These are phyloP conservation scores for Meganola albula DNA, from an alignment of 2,888 invertebrate species.

Conservation along the genomic window DNA sequence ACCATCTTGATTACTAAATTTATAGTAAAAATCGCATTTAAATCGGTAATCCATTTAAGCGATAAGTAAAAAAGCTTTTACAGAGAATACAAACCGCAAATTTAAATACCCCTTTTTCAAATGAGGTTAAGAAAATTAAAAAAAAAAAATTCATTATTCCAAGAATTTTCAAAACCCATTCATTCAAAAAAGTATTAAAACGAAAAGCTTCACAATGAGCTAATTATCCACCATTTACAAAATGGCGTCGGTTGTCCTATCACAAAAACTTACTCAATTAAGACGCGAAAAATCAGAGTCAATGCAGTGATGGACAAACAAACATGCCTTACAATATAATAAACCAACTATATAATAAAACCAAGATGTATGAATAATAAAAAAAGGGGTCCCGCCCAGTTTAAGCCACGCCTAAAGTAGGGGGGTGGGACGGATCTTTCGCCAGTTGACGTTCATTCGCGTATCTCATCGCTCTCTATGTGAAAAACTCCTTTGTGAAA, in stretches of 20 bases:
- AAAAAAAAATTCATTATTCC: too few relatives aligned
- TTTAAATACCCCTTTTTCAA: too few relatives aligned
- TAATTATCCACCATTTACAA: too few relatives aligned
- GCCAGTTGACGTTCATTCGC: conserved; percentile 64
- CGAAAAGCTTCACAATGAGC: too few relatives aligned
- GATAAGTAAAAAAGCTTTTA: too few relatives aligned
- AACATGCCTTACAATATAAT: conserved; percentile 69
- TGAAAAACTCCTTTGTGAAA: conserved; percentile 31
- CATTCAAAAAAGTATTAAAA: too few relatives aligned
- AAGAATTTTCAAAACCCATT: conserved; percentile 14
- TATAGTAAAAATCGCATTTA: too few relatives aligned
- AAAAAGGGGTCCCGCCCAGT: conserved; percentile 50
- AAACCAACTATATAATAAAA: conserved; percentile 58
- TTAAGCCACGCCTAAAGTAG: conserved; percentile 47
- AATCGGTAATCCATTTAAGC: too few relatives aligned
- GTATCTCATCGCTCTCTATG: conserved; percentile 44
- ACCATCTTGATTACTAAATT: too few relatives aligned
- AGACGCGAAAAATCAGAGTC: conserved; percentile 42
- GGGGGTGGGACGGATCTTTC: conserved; percentile 47
- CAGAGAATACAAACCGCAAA: too few relatives aligned
- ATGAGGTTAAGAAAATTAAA: too few relatives aligned
- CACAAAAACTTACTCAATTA: conserved; percentile 42
- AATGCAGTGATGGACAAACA: conserved; percentile 52
- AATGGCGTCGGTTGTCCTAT: conserved; percentile 26
- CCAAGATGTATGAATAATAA: conserved; percentile 50